Evolutionary conservation across 2,888 invertebrate genomes (phyloP).

Genomic region (Drosophila pseudotalamancana): DNA sequence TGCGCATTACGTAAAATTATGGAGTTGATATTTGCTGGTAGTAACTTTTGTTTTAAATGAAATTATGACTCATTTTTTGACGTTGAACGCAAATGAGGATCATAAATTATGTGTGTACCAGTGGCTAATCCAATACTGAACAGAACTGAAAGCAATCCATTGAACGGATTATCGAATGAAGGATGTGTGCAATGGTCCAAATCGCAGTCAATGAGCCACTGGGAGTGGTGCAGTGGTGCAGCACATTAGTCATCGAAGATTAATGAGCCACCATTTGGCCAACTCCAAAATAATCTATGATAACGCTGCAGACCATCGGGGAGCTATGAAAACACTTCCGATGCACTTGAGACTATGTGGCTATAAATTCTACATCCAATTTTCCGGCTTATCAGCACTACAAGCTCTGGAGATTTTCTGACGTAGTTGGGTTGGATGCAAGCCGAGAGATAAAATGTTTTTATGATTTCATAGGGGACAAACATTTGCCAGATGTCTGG

Average conservation of each 20-base stretch:
- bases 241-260: conserved; percentile 47
- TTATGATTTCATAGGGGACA: conserved; percentile 53
- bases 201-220: conserved; percentile 39
- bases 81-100: conserved; percentile 8
- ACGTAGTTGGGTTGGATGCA: conserved; percentile 11
- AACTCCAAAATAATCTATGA: conserved; percentile 32
- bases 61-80: conserved; percentile 67
- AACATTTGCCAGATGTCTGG: conserved; percentile 60
- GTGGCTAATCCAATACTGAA: conserved; percentile 29
- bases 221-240: conserved; percentile 18
- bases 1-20: conserved; percentile 50
- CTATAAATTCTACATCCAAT: conserved; percentile 5
- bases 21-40: conserved; percentile 52
- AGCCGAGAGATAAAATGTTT: conserved; percentile 32
- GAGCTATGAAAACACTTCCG: conserved; percentile 57
- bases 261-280: conserved; percentile 51
- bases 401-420: conserved; percentile 1
- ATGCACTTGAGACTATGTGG: conserved; percentile 18
- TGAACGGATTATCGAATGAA: conserved; percentile 16
- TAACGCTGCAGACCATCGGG: conserved; percentile 16
- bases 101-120: conserved; percentile 49
- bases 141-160: conserved; percentile 9
- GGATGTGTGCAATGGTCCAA: conserved; percentile 25
- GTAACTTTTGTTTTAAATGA: conserved; percentile 58
- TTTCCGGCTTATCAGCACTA: conserved; percentile 26